Base-by-base conservation (phyloP, 2,113 vertebrate species). In the Stigmatopora nigra region DNA sequence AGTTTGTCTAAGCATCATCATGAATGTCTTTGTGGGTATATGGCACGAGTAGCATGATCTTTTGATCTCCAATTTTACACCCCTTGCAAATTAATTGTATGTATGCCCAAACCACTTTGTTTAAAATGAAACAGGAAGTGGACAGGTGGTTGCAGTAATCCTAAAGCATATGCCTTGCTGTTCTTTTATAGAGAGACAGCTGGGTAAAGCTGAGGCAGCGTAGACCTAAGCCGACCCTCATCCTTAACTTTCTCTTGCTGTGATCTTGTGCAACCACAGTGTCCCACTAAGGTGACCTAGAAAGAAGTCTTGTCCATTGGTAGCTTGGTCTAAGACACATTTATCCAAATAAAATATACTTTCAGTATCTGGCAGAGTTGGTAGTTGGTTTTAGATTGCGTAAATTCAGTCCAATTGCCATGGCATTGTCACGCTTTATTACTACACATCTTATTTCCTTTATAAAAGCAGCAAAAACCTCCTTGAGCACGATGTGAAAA, bases 101-200 rank as follows among this genome's bases (percentile, higher is more conserved):
- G 8, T 44, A 56, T 22, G 61, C 72, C 49, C 13, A 41, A 41
- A 22, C 48, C 56, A 8, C 44, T 13, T 65, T 68, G 53, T 64
- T 63, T 61, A 62, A 74, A 75, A 64, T 59, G 41, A 77, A 75
- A 7, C 67, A 64, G 66, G 38, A 57, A 64, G 71, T 69, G 73
- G 79, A 72, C 84, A 84, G 83, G 83, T 83, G 83, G 71, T 75
- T 71, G 58, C 71, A 69, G 77, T 88, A 86, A 88, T 87, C 84
- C 86, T 73, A 6, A 76, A 82, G 73, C 85, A 84, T 81, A 85
- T 83, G 80, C 80, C 78, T 71, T 66, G 64, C 67, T 77, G 72
- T 78, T 80, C 70, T 73, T 77, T 80, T 82, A 41, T 58, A 72
- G 81, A 75, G 62, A 68, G 66, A 57, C 64, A 69, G 75, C 78